Conservation (phyloP, 1,140 invertebrate species). For the Drosophila nannoptera region DNA sequence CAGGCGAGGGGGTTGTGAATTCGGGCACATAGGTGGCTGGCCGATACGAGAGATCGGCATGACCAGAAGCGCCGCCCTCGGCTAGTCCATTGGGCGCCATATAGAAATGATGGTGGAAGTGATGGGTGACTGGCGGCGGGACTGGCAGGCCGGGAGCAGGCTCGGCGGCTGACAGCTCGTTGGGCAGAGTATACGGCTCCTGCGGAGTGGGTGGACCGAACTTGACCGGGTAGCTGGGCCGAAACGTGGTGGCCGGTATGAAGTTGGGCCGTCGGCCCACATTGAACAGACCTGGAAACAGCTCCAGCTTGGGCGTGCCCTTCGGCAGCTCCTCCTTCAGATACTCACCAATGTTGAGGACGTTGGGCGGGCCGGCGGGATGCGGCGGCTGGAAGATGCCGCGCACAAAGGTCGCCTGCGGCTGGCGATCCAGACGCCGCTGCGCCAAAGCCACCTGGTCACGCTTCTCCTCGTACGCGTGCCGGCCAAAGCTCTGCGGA, state of each 20-base stretch:
- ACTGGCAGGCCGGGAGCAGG: neutral
- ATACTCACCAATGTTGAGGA: constrained; percentile 76
- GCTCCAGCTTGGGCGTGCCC: constrained; percentile 51
- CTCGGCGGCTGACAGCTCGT: constrained; percentile 19
- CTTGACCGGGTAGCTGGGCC: constrained; percentile 62
- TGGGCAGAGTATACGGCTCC: constrained; percentile 35
- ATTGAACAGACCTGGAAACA: constrained; percentile 59
- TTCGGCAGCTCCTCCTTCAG: constrained; percentile 33
- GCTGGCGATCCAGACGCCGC: constrained; percentile 58
- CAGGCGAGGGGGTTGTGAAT: constrained; percentile 5
- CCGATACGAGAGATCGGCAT: constrained; percentile 27
- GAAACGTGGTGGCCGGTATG: constrained; percentile 65
- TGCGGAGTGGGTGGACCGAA: constrained; percentile 27
- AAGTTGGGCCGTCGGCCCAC: constrained; percentile 49
- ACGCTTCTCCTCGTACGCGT: constrained; percentile 46
- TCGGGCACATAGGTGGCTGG: constrained; percentile 15
- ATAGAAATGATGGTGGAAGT: constrained; percentile 79
- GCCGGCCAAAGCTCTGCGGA: constrained; percentile 64
- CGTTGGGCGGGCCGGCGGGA: constrained; percentile 26
- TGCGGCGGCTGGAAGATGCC: constrained; percentile 60
- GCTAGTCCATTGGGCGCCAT: constrained; percentile 46
- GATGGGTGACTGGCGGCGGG: constrained; percentile 60
- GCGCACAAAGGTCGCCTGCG: constrained; percentile 67
- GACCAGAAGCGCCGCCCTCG: constrained; percentile 3
- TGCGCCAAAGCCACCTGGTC: constrained; percentile 46